Evolutionary conservation across 2,888 invertebrate genomes (phyloP).

Genomic region (Cetonia aurata): DNA sequence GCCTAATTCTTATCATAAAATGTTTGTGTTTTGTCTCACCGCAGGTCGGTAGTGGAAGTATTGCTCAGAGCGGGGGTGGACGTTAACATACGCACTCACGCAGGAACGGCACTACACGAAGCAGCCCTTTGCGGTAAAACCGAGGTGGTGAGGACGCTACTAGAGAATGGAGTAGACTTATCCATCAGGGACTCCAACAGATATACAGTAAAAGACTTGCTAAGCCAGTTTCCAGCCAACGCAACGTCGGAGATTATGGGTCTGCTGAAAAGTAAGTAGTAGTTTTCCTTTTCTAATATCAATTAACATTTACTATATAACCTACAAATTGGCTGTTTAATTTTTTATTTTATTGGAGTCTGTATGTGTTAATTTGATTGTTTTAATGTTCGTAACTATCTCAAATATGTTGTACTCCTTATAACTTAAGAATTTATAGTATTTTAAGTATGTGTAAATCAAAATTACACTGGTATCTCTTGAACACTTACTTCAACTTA

Average conservation of each 20-base stretch:
- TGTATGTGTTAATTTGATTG: not conserved
- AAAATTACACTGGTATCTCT: too few species aligned
- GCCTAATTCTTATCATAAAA: conserved; percentile 35
- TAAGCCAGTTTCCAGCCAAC: conserved; percentile 90
- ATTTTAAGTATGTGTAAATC: too few species aligned
- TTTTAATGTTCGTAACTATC: too few species aligned
- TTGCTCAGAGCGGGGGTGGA: conserved; percentile 88
- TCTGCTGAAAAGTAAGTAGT: conserved; percentile 82
- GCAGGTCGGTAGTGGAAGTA: conserved; percentile 84
- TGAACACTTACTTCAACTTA: too few species aligned
- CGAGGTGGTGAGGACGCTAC: conserved; percentile 84
- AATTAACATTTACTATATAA: too few species aligned
- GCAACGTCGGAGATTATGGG: conserved; percentile 89
- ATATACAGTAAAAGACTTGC: conserved; percentile 87
- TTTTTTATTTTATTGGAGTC: not conserved
- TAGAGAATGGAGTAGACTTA: conserved; percentile 86
- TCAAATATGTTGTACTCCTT: too few species aligned
- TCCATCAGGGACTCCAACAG: conserved; percentile 83
- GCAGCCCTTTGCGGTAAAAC: conserved; percentile 93
- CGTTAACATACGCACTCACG: conserved; percentile 87
- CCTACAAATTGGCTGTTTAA: not conserved
- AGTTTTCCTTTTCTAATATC: too few species aligned
- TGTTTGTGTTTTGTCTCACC: not conserved
- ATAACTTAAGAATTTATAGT: not conserved
- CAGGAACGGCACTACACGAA: conserved; percentile 93